Conservation (phyloP, 2,113 vertebrate species). For the Vimba vimba region DNA sequence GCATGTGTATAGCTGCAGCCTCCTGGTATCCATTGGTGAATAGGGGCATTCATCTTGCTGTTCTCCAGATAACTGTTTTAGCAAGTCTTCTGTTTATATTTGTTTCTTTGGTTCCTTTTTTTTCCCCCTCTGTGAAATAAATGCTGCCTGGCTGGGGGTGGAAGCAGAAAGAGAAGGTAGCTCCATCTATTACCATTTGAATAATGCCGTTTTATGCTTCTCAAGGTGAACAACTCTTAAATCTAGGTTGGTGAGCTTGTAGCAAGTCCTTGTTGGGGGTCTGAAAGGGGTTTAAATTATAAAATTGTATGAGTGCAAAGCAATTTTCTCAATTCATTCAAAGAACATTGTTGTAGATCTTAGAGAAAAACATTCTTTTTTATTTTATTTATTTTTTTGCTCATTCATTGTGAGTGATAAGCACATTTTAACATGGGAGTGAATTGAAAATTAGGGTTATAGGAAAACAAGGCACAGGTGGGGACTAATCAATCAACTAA, state of each 20-base stretch:
- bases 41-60: constrained; percentile 80
- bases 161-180: constrained; percentile 61
- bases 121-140: constrained; percentile 39
- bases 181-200: constrained; percentile 74
- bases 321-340: neutral
- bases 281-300: neutral
- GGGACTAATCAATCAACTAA: too few relatives aligned
- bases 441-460: too few relatives aligned
- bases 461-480: too few relatives aligned
- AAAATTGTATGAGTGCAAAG: neutral
- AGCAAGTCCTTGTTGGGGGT: neutral
- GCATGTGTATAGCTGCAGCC: constrained; percentile 71
- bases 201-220: constrained; percentile 61
- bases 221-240: constrained; percentile 70
- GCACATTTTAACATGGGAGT: neutral
- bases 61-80: constrained; percentile 69
- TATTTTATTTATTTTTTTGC: too few relatives aligned
- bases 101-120: constrained; percentile 57
- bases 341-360: neutral
- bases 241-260: constrained; percentile 41
- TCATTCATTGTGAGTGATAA: neutral
- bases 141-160: constrained; percentile 22
- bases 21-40: constrained; percentile 72
- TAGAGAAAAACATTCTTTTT: neutral
- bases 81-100: constrained; percentile 75